Base-by-base conservation (phyloP, 1,140 invertebrate genomes). In the Pogonomyrmex barbatus region DNA sequence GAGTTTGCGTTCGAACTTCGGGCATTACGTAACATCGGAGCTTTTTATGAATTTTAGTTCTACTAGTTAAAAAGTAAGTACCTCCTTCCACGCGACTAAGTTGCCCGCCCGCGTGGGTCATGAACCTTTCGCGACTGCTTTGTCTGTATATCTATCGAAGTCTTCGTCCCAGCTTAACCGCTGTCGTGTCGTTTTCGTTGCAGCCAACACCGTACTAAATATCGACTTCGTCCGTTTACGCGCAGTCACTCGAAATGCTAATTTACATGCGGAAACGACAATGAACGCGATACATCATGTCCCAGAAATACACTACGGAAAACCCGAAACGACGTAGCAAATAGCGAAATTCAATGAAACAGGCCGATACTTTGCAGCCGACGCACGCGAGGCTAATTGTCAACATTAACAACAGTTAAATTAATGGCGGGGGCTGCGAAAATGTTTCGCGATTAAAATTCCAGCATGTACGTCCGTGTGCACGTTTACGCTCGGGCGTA, bases 401-500 rank as follows among this genome's bases (percentile, higher is more conserved):
- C 79, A 83, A 83, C 68, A 83, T 83, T 83, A 83, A 83, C 79
- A 82, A 73, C 54, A 62, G 79, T 83, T 75, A 47, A 83, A 83
- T 83, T 83, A 83, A 83, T 83, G 79, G 14, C 79, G 42, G 79
- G 10, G 39, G 68, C 56, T 75, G 79, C 68, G 79, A 83, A 83
- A 83, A 83, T 75, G 68, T 83, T 83, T 83, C 79, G 56, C 79
- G 79, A 73, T 83, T 83, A 83, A 83, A 83, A 83, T 75, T 83
- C 79, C 79, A 70, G 5, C 79, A n/a, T 82, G 65, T 82, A 58
- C 62, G 36, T 17, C 47, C 47, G 62, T 24, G 75, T 9, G 77
- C 47, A 47, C 77, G 77, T 56, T 82, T 81, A 79, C 77, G 52
- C 78, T 56, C 50, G 78, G 36, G 30, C 58, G 45, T 42, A 62